phyloP scores from a whole-genome alignment of 1,140 invertebrate species.

The Sinonovacula constricta region DNA sequence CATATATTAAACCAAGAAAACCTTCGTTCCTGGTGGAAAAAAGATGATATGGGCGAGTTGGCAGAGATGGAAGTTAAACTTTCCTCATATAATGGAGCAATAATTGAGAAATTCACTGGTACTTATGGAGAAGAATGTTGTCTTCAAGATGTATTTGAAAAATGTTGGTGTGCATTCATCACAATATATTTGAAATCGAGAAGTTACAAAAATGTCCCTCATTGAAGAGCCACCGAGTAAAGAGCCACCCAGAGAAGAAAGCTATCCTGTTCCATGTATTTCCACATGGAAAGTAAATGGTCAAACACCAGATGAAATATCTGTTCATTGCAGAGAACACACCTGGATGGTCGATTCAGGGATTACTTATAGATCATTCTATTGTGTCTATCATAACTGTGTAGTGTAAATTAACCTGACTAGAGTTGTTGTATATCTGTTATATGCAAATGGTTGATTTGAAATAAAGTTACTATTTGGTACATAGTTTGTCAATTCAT shows the following conservation, averaged over 20 bases:
- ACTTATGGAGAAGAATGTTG: neutral
- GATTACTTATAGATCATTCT: no score
- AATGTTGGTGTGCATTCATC: neutral
- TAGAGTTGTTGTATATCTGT: no score
- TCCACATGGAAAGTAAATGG: neutral
- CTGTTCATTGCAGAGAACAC: no score
- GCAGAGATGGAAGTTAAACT: neutral
- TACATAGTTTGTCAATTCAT: no score
- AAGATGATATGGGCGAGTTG: neutral
- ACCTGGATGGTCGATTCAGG: no score
- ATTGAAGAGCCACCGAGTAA: neutral
- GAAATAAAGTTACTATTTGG: no score
- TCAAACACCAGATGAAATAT: neutral
- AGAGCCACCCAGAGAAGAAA: neutral
- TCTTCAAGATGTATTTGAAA: slow-evolving; percentile 1
- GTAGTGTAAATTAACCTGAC: no score
- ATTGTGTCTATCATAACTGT: no score
- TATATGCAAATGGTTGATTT: no score
- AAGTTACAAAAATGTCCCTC: neutral
- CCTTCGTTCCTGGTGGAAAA: neutral
- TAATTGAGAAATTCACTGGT: neutral
- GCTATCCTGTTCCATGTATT: neutral
- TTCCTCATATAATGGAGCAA: neutral
- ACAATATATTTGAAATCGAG: neutral
- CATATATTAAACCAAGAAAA: neutral